Percentiles rank a stretch among this genome's conserved stretches.
Conservation (phyloP, 2,113 vertebrate genomes). For the Toxostoma redivivum region DNA sequence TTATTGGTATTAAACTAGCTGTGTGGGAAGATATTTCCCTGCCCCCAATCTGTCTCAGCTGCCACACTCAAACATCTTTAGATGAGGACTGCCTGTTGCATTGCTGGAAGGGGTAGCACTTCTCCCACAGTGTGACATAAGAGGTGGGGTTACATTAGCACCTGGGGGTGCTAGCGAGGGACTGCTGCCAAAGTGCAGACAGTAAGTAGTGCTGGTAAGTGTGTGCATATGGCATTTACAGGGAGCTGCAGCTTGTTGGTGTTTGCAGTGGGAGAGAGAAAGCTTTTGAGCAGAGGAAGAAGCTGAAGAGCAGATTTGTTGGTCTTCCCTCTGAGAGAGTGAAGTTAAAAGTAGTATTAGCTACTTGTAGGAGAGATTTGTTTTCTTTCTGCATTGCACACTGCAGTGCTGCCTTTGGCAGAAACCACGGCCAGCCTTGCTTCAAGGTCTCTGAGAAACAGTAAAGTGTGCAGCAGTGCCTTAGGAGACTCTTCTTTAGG, state of each 20-base stretch:
- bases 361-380: not conserved
- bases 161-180: not conserved
- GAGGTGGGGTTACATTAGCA: not conserved
- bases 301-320: not conserved
- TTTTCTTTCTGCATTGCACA: not conserved
- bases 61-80: accelerated
- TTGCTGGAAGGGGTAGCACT: not conserved
- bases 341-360: not conserved
- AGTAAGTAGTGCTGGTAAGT: not conserved
- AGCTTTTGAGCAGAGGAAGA: not conserved
- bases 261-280: not conserved
- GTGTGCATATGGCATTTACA: not conserved
- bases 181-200: not conserved
- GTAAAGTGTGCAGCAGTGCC: not conserved
- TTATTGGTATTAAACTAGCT: conserved; percentile 6
- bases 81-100: not conserved
- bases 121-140: accelerated
- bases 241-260: not conserved
- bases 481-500: not conserved
- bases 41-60: not conserved
- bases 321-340: not conserved
- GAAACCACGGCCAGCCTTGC: not conserved
- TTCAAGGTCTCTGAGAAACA: not conserved
- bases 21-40: not conserved
- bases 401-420: not conserved